These are phyloP conservation scores for Caenorhabditis panamensis DNA, from an alignment of 2,888 invertebrate genomes.

Conservation along the genomic window DNA sequence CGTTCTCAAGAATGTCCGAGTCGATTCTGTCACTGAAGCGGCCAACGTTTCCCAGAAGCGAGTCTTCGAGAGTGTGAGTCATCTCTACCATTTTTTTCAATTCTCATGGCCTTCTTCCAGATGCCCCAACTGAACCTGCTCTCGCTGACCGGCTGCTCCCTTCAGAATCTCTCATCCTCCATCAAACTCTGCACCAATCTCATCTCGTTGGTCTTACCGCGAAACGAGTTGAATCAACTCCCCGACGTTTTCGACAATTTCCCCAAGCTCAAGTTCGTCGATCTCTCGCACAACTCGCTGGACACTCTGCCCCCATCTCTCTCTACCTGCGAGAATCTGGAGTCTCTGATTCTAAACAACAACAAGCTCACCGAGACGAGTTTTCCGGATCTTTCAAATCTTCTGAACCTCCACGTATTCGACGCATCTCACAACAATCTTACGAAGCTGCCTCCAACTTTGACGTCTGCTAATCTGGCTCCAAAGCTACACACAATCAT, in stretches of 20 bases:
- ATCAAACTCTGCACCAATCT: constrained; percentile 44
- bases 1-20: constrained; percentile 51
- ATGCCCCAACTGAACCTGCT: constrained; percentile 61
- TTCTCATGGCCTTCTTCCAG: no score
- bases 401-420: constrained; percentile 66
- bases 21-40: constrained; percentile 35
- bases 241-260: constrained; percentile 57
- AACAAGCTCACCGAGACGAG: constrained; percentile 45
- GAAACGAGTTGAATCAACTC: constrained; percentile 52
- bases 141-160: constrained; percentile 51
- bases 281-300: constrained; percentile 67
- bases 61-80: constrained; percentile 39
- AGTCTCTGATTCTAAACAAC: constrained; percentile 69
- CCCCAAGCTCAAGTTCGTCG: constrained; percentile 64
- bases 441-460: constrained; percentile 40
- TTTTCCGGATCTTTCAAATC: constrained; percentile 59
- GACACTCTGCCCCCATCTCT: constrained; percentile 62
- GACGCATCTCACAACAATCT: constrained; percentile 67
- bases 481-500: constrained; percentile 62
- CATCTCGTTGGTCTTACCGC: constrained; percentile 47
- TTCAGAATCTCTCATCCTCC: constrained; percentile 37
- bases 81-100: no score
- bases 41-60: constrained; percentile 32
- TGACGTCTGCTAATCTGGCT: constrained; percentile 40
- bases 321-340: constrained; percentile 57